Evolutionary conservation across 1,140 invertebrate genomes (phyloP), one percentile per base, ranked within the genome.

Genomic region (Heliconius nattereri): DNA sequence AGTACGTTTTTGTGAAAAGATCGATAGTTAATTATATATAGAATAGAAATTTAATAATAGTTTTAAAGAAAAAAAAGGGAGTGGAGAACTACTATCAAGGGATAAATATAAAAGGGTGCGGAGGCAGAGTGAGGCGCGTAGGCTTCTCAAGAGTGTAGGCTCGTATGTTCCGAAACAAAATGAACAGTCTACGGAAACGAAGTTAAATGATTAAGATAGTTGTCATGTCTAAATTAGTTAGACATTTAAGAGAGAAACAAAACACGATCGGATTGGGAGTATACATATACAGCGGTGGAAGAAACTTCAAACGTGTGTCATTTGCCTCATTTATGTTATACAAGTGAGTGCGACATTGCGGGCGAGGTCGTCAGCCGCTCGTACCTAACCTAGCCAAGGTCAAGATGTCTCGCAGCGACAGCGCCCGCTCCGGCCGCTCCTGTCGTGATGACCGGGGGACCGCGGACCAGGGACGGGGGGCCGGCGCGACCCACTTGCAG

Each of bases 401-500:
- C 84, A 82, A 83, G 82, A 78, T 72, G 80, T 81, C 52, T 7
- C 66, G 32, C 16, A 40, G 45, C 66, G 45, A 29, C 72, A 26
- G 19, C 60, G 40, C 40, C 40, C 40, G 40, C 40, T 45, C 40
- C 40, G 32, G 32, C 32, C 32, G 40, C 16, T 45, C 13, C 13
- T 16, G 13, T 3, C 40, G 3, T 45, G 5, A 45, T 16, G 40
- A 80, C 81, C 75, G 29, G 83, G 49, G 80, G 78, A 72, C 78
- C 71, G 76, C 79, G 81, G 80, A 71, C 81, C 57, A 73, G 35
- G 19, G 71, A 19, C 32, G 23, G 78, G 82, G 71, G 81, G 84
- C 74, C 78, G 60, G 78, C 73, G 83, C 81, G 89, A 87, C 87
- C 87, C 82, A 89, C 76, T 87, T 90, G 87, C 83, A 75, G 76